Evolutionary conservation across 2,113 vertebrate species (phyloP).

Genomic region (Rhabdornis inornatus): DNA sequence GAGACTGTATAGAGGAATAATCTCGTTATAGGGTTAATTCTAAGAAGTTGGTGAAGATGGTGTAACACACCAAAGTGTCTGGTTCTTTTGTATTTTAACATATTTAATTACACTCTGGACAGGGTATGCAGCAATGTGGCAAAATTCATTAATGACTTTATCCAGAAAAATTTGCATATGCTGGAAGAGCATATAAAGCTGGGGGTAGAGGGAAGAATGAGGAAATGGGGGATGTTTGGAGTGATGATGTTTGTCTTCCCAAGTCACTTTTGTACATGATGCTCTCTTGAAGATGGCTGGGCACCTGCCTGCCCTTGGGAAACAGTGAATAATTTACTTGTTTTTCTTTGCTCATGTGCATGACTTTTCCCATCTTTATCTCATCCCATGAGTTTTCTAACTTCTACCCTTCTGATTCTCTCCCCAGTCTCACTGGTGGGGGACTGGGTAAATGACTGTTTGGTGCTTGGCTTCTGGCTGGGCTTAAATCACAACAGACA

Average conservation of each 20-base stretch:
- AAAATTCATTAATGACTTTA: neutral
- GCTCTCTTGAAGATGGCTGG: neutral
- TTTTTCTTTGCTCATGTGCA: neutral
- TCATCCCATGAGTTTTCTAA: neutral
- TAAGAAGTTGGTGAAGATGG: neutral
- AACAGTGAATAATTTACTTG: neutral
- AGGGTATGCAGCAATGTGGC: neutral
- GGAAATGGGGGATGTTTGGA: neutral
- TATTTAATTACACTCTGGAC: neutral
- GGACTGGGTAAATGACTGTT: fast-evolving
- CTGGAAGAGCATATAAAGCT: neutral
- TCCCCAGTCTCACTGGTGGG: neutral
- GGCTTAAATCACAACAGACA: neutral
- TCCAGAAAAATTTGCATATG: fast-evolving
- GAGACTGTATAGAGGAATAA: neutral
- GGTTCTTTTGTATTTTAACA: neutral
- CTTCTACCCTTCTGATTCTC: neutral
- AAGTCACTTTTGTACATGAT: no score
- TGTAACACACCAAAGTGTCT: neutral
- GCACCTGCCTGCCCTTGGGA: neutral
- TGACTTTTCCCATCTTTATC: neutral
- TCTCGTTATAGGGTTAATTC: neutral
- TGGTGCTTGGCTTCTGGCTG: neutral
- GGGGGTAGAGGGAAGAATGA: neutral
- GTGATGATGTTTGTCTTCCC: neutral